phyloP scores from a whole-genome alignment of 2,888 invertebrate genomes.

The Rhabditoides inermis region DNA sequence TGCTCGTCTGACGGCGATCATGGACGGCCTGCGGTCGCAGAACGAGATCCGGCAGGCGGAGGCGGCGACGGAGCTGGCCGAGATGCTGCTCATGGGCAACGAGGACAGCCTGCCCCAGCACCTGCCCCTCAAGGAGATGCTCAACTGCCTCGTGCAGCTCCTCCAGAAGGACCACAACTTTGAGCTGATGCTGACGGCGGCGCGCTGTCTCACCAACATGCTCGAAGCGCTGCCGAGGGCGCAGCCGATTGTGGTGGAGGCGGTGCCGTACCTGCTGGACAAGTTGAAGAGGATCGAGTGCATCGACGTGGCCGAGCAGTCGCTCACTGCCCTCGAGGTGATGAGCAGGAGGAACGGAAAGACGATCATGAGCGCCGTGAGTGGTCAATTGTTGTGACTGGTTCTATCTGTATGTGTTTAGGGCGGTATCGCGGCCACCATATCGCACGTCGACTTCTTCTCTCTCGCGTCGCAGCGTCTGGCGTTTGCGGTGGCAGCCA shows the following conservation, averaged over 20 bases:
- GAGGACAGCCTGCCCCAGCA: slow-evolving; percentile 36
- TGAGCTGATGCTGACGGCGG: slow-evolving; percentile 99
- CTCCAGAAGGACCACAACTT: slow-evolving; percentile 96
- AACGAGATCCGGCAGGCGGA: slow-evolving; percentile 44
- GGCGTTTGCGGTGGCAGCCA: slow-evolving; percentile 88
- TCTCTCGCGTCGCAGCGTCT: slow-evolving; percentile 94
- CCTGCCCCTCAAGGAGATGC: slow-evolving; percentile 70
- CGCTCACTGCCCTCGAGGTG: slow-evolving; percentile 91
- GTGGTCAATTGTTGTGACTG: slow-evolving; percentile 39
- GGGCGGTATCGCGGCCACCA: slow-evolving; percentile 89
- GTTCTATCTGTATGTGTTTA: slow-evolving; percentile 54
- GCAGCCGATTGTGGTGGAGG: slow-evolving; percentile 82
- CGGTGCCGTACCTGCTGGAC: slow-evolving; percentile 90
- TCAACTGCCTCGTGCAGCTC: slow-evolving; percentile 82
- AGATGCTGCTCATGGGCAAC: slow-evolving; percentile 40
- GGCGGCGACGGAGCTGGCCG: slow-evolving; percentile 38
- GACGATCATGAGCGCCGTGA: slow-evolving; percentile 81
- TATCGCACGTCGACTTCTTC: slow-evolving; percentile 95
- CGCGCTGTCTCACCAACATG: slow-evolving; percentile 95
- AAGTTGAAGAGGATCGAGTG: slow-evolving; percentile 92
- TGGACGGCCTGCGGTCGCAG: slow-evolving; percentile 34
- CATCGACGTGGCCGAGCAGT: slow-evolving; percentile 99
- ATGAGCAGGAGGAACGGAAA: slow-evolving; percentile 90
- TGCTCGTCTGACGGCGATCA: slow-evolving; percentile 27
- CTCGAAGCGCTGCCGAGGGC: slow-evolving; percentile 94